Base-by-base conservation (phyloP, 2,797 vertebrate species). In the Sebastes ruberrimus region DNA sequence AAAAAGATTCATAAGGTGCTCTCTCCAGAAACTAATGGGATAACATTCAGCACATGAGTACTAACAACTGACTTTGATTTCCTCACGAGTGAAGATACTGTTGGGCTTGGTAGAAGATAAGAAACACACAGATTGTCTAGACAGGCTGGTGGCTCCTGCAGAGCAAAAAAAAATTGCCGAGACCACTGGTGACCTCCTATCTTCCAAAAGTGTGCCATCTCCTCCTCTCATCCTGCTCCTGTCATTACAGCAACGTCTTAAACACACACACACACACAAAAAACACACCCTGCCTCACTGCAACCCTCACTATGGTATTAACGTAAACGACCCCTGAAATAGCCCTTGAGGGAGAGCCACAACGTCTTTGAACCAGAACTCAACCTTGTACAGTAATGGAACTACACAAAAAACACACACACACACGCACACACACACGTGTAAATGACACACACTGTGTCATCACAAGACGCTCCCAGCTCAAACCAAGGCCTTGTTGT, bases 181-280 rank as follows among this genome's bases (percentile, higher is more conserved):
- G 72, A 76, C 70, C 46, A 69, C 73, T 16, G 83, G 57, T 80
- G 66, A 85, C 85, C 76, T 71, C 73, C 71, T 46, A 23, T 80
- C 81, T 74, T 73, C 68, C 56, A 80, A n/a, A 93, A 88, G 88
- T 88, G 91, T 92, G 85, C 71, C 85, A 27, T 87, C 73, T 80
- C 93, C 91, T 88, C 90, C 88, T 86, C 84, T 91, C 88, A 35
- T 61, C 70, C 71, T 61, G 71, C 68, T 78, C 87, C 84, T 91
- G 82, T 93, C 83, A 93, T 90, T 91, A 92, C 78, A 84, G 32
- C 57, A 69, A 28, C 35, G 76, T 79, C 82, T 80, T 71, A 77
- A 71, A 86, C 73, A 83, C 76, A 77, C 68, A 65, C 68, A 65
- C 8, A 46, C 56, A 56, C 6, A 38, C 0, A 23, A 83, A 71